A percentile compares a stretch with the other conserved stretches of the same genome.
Conservation (phyloP, 2,888 invertebrate species). For the Diarsia rubi region DNA sequence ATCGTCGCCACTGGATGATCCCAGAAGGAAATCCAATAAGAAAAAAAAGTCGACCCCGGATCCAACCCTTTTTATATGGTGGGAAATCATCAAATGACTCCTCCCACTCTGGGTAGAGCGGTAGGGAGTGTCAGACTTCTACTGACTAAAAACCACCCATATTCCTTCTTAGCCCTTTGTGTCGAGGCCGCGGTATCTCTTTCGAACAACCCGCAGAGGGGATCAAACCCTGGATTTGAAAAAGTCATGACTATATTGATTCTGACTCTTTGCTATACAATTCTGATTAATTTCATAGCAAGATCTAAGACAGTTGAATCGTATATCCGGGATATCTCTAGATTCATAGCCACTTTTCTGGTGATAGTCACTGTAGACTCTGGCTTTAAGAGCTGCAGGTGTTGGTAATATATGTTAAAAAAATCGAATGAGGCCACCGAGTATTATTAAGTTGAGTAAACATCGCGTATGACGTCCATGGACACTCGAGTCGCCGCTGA, state of each 20-base stretch:
- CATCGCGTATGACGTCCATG: slow-evolving; percentile 62
- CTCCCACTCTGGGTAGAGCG: no score
- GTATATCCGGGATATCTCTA: background rate
- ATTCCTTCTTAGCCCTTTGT: no score
- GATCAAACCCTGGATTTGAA: background rate
- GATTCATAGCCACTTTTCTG: background rate
- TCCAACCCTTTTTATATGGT: no score
- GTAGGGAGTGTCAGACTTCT: no score
- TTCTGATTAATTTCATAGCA: background rate
- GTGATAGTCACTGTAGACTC: background rate
- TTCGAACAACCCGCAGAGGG: no score
- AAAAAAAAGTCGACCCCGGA: background rate
- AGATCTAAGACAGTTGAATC: background rate
- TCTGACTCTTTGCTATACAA: background rate
- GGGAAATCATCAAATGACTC: no score
- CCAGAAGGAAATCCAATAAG: background rate
- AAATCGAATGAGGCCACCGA: slow-evolving; percentile 7
- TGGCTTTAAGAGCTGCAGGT: background rate
- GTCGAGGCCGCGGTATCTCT: no score
- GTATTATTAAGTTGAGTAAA: slow-evolving; percentile 56
- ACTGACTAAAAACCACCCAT: no score
- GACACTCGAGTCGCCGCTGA: slow-evolving; percentile 54
- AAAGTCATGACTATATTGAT: background rate
- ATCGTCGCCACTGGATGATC: background rate
- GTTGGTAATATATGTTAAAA: background rate